These are phyloP conservation scores for Psix sp. DNA, from an alignment of 1,140 invertebrate species.

Conservation along the genomic window DNA sequence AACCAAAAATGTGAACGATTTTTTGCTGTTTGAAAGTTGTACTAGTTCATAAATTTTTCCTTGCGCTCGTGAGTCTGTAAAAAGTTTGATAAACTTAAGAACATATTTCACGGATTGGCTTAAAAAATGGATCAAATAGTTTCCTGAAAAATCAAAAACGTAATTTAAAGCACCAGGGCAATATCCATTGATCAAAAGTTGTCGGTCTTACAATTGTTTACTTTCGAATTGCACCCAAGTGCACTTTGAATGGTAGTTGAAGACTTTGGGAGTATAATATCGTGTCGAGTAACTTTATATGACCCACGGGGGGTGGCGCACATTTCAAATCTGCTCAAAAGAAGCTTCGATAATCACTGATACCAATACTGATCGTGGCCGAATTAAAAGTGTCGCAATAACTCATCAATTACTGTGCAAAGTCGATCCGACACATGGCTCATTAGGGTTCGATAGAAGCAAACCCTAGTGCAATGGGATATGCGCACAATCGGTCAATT, in stretches of 20 bases:
- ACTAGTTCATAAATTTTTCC: too few species aligned
- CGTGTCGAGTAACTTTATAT: slow-evolving; percentile 47
- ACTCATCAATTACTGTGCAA: slow-evolving; percentile 40
- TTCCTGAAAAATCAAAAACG: too few species aligned
- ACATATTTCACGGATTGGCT: too few species aligned
- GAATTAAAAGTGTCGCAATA: slow-evolving; percentile 47
- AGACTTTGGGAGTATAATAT: slow-evolving; percentile 51
- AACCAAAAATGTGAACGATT: too few species aligned
- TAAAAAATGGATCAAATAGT: neutral
- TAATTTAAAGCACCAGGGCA: too few species aligned
- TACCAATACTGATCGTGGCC: slow-evolving; percentile 37
- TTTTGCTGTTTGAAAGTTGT: too few species aligned
- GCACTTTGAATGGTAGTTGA: slow-evolving; percentile 48
- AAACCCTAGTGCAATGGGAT: too few species aligned
- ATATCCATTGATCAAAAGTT: slow-evolving; percentile 23
- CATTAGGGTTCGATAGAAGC: slow-evolving; percentile 21
- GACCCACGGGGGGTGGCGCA: slow-evolving; percentile 27
- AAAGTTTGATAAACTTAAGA: too few species aligned
- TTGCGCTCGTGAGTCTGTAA: too few species aligned
- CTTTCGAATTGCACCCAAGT: slow-evolving; percentile 45
- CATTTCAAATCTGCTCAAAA: slow-evolving; percentile 47
- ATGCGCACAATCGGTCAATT: too few species aligned
- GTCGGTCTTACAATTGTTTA: slow-evolving; percentile 42
- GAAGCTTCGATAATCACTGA: slow-evolving; percentile 45
- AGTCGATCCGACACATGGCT: slow-evolving; percentile 34